Evolutionary conservation across 2,888 invertebrate species (phyloP), one percentile per base, ranked within the genome.

Genomic region (Tetragonula carbonaria): DNA sequence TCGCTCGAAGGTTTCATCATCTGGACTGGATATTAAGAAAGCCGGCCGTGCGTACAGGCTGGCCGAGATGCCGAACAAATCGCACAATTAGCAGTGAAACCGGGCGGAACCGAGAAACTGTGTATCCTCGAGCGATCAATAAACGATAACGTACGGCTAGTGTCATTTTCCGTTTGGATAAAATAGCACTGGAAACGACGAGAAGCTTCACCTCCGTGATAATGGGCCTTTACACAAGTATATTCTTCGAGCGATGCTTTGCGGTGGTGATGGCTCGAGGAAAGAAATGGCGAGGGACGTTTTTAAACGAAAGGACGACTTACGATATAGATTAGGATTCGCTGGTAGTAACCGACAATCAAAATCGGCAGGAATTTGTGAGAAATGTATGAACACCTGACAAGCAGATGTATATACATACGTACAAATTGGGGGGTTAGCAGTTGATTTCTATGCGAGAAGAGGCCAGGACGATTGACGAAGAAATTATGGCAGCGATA

Each of bases 31-130:
- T 82, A 84, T 72, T 71, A 53, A 75, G 59, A 65, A 18, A 21
- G 57, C 45, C 68, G 23, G 28, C n/a, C 63, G 63, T 65, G 45
- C 16, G 63, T 55, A 50, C 4, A 21, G 65, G 23, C 66, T 68
- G 45, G 57, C 18, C 66, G 57, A 74, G 86, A 81, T 83, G 70
- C 75, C 76, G 79, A 80, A 88, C 88, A 88, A 88, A 88, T 88
- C 86, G 87, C 65, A 70, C 80, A 87, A 88, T 88, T 87, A 88
- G 85, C 75, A 62, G 53, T 70, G 74, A n/a, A 66, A 62, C 59
- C 71, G 71, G 67, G 67, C 50, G 51, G 23, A 76, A 76, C 76
- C 51, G 6, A 72, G 63, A 21, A 74, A 66, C 62, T 38, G 53
- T 38, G 38, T 55, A 65, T 74, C 74, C 65, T 70, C 38, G 50